Evolutionary conservation across 2,113 vertebrate species (phyloP).

Genomic region (Solenodon paradoxus): DNA sequence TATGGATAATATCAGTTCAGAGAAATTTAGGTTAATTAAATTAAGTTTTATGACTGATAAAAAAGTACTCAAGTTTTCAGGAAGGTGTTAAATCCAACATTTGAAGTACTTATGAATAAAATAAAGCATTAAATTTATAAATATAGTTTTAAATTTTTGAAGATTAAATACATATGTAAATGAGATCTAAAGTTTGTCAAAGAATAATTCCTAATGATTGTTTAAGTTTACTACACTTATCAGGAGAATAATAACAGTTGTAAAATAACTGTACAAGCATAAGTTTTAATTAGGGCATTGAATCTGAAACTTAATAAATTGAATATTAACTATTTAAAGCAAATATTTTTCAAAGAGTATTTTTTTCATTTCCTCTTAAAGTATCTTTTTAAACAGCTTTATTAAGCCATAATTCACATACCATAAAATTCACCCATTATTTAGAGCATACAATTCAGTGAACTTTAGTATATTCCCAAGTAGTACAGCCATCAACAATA

Average conservation of each 20-base stretch:
- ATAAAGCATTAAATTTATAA: not conserved
- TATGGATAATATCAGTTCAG: not conserved
- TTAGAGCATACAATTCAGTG: not conserved
- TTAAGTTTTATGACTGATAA: not conserved
- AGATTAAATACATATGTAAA: not conserved
- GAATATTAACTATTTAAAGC: not conserved
- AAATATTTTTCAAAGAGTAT: not conserved
- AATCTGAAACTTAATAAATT: not conserved
- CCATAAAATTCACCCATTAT: no score
- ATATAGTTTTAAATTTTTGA: not conserved
- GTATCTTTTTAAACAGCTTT: not conserved
- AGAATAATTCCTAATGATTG: not conserved
- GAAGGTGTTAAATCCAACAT: not conserved
- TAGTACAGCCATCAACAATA: not conserved
- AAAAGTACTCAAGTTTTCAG: not conserved
- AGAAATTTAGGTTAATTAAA: not conserved
- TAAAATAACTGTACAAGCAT: not conserved
- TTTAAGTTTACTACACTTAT: not conserved
- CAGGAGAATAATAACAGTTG: not conserved
- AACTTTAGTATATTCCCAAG: not conserved
- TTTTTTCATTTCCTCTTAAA: not conserved
- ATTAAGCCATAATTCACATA: not conserved
- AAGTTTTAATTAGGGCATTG: not conserved
- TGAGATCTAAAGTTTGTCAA: not conserved
- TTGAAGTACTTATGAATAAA: not conserved